These are phyloP conservation scores for Semnornis frantzii DNA, from an alignment of 2,113 vertebrate genomes.

Conservation along the genomic window DNA sequence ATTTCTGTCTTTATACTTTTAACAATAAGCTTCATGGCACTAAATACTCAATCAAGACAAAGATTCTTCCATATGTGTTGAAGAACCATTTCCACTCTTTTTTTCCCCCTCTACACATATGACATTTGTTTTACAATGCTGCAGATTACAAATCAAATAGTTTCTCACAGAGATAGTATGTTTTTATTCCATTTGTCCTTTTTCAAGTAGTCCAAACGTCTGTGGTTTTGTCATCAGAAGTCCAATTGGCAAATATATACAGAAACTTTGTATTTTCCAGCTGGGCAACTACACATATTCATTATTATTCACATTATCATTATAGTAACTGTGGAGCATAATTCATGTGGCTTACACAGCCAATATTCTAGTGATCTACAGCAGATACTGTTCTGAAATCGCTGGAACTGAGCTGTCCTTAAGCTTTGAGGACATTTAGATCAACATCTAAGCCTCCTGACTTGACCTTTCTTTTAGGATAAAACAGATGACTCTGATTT, in stretches of 20 bases:
- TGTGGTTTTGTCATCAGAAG: constrained; percentile 80
- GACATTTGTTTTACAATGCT: constrained; percentile 66
- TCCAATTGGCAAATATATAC: constrained; percentile 71
- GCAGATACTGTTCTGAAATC: not conserved
- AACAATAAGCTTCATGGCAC: constrained; percentile 71
- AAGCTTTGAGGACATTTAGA: not conserved
- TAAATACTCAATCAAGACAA: constrained; percentile 61
- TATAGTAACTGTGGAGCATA: constrained; percentile 13
- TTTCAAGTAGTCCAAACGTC: constrained; percentile 68
- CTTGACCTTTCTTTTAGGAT: not conserved
- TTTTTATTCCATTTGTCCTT: constrained; percentile 75
- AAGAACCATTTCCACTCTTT: constrained; percentile 53
- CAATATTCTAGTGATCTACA: not conserved
- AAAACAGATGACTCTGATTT: not conserved
- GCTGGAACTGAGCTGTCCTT: not conserved
- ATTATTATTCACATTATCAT: constrained; percentile 67
- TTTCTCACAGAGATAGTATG: constrained; percentile 64
- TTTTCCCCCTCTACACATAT: not conserved
- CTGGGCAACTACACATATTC: constrained; percentile 70
- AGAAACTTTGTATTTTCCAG: constrained; percentile 76
- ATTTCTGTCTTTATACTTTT: constrained; percentile 66
- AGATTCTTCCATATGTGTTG: constrained; percentile 48
- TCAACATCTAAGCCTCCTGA: not conserved
- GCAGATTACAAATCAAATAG: constrained; percentile 70
- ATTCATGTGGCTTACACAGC: not conserved